These are phyloP conservation scores for Drosophila nebulosa DNA, from an alignment of 1,140 invertebrate genomes.

Conservation along the genomic window DNA sequence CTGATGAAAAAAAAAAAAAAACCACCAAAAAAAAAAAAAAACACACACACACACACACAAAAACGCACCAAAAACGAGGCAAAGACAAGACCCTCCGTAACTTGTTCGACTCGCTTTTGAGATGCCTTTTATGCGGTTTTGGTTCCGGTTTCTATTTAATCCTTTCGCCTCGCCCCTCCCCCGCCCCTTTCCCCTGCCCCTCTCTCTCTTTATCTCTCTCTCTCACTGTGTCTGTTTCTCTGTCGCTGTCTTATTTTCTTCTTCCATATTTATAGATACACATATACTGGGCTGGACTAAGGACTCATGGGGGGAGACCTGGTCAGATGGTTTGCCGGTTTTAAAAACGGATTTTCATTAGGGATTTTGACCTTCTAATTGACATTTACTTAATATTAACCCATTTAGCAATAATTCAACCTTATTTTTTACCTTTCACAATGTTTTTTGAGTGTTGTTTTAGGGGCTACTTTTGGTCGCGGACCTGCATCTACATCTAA, in stretches of 20 bases:
- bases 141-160: slow-evolving; percentile 38
- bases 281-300: not conserved
- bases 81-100: slow-evolving; percentile 1
- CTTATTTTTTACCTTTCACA: not conserved
- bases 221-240: not conserved
- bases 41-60: not conserved
- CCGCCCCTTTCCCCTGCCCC: not conserved
- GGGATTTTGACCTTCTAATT: too few relatives aligned
- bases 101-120: slow-evolving; percentile 17
- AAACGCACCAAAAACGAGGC: slow-evolving; percentile 21
- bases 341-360: too few relatives aligned
- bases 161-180: slow-evolving; percentile 33
- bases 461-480: too few relatives aligned
- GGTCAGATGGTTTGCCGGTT: not conserved
- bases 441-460: too few relatives aligned
- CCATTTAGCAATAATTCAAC: too few relatives aligned
- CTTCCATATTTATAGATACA: too few relatives aligned
- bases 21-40: slow-evolving; percentile 10
- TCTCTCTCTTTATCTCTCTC: not conserved
- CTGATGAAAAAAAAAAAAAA: not conserved
- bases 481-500: not conserved
- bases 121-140: slow-evolving; percentile 54
- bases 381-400: too few relatives aligned
- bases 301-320: not conserved
- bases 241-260: too few relatives aligned